phyloP scores from a whole-genome alignment of 2,888 invertebrate genomes.

The Caenorhabditis parvicauda region DNA sequence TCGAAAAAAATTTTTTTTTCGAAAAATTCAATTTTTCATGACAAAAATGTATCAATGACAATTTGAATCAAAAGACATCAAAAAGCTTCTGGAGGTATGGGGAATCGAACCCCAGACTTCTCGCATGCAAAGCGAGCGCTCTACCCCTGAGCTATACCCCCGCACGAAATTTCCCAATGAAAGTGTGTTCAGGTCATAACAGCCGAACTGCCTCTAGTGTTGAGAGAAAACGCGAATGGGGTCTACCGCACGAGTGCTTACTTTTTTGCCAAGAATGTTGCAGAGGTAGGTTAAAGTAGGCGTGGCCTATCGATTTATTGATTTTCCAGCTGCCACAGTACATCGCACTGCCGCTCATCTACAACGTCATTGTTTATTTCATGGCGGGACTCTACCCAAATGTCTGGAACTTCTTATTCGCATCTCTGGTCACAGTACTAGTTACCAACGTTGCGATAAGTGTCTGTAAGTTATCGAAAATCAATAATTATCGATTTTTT shows the following conservation, averaged over 20 bases:
- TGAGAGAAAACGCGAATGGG: constrained; percentile 83
- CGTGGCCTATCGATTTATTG: neutral
- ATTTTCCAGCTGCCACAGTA: constrained; percentile 74
- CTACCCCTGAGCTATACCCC: constrained; percentile 46
- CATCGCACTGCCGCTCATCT: constrained; percentile 78
- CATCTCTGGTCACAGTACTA: constrained; percentile 64
- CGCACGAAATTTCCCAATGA: constrained; percentile 1
- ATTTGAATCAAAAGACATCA: constrained; percentile 9
- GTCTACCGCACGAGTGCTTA: constrained; percentile 88
- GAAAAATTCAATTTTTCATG: no score
- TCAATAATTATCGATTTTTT: neutral
- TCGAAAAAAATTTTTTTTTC: no score
- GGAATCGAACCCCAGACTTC: constrained; percentile 47
- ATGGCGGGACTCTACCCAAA: constrained; percentile 70
- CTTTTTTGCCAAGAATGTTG: constrained; percentile 79
- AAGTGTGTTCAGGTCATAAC: constrained; percentile 75
- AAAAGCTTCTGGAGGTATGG: constrained; percentile 35
- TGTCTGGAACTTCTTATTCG: constrained; percentile 69
- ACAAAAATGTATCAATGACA: no score
- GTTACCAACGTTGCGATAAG: constrained; percentile 50
- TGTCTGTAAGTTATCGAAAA: constrained; percentile 32
- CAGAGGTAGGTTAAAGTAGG: constrained; percentile 68
- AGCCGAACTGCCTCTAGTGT: constrained; percentile 82
- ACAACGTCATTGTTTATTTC: constrained; percentile 80
- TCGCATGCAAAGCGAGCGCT: constrained; percentile 52